A percentile compares a stretch with the other conserved stretches of the same genome.
These are phyloP conservation scores for Peribatodes rhomboidaria DNA, from an alignment of 2,888 invertebrate genomes.

Conservation along the genomic window DNA sequence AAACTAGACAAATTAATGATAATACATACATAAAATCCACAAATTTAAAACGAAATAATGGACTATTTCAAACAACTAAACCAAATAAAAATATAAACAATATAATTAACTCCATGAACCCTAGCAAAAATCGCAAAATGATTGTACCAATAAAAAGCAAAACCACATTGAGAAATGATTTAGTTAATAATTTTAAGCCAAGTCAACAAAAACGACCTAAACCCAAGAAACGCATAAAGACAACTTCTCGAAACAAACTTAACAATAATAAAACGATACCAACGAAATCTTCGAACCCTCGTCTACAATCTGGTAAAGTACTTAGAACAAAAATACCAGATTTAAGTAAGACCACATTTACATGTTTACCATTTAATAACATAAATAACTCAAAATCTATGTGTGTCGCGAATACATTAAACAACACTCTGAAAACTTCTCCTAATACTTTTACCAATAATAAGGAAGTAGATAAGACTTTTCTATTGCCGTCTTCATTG, in stretches of 20 bases:
- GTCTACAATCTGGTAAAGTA: background rate
- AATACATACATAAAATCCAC: conserved; percentile 24
- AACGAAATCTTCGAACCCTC: conserved; percentile 2
- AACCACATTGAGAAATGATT: background rate
- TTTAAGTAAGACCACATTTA: background rate
- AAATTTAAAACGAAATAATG: conserved; percentile 17
- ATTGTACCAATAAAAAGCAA: conserved; percentile 1
- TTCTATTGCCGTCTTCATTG: background rate
- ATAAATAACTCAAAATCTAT: background rate
- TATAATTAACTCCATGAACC: background rate
- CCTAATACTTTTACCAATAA: background rate
- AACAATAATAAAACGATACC: conserved; percentile 1
- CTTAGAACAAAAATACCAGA: conserved; percentile 1
- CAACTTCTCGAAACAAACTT: background rate
- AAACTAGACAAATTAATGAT: conserved; percentile 19
- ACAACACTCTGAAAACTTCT: background rate
- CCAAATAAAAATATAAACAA: conserved; percentile 17
- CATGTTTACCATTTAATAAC: background rate
- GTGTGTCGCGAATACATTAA: background rate
- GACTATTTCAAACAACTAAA: background rate
- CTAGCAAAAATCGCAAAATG: conserved; percentile 6
- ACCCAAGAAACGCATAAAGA: background rate
- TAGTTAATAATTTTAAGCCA: background rate
- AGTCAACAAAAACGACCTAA: conserved; percentile 1
- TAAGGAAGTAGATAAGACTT: background rate